Conservation (phyloP, 2,888 invertebrate genomes). For the Pterostichus madidus region DNA sequence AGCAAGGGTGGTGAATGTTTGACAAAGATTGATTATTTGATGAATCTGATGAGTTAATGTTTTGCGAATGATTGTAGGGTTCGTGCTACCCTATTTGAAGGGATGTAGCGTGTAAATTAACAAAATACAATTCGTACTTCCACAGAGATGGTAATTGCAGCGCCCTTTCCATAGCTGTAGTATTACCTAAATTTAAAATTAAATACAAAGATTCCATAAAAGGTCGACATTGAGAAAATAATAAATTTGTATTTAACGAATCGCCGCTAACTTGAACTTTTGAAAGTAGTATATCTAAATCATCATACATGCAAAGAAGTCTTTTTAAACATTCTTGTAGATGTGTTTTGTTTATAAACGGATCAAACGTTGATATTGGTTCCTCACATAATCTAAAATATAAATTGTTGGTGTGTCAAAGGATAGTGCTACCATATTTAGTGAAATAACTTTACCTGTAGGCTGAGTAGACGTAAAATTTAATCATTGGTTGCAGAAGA, state of each 20-base stretch:
- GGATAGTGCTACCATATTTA: too few relatives aligned
- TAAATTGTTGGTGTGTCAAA: constrained; percentile 63
- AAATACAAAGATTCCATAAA: constrained; percentile 85
- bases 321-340: constrained; percentile 86
- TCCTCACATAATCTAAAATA: constrained; percentile 81
- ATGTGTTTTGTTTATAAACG: constrained; percentile 85
- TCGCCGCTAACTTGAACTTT: constrained; percentile 42
- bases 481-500: constrained; percentile 86
- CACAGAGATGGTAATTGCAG: constrained; percentile 76
- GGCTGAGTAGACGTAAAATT: constrained; percentile 86
- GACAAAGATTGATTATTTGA: too few relatives aligned
- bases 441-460: constrained; percentile 81
- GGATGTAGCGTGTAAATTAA: too few relatives aligned
- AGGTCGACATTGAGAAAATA: constrained; percentile 75
- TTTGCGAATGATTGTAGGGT: too few relatives aligned
- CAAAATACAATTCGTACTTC: constrained; percentile 74
- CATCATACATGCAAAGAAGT: constrained; percentile 81
- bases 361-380: constrained; percentile 81
- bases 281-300: constrained; percentile 73
- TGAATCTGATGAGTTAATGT: too few relatives aligned
- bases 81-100: too few relatives aligned
- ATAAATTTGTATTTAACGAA: constrained; percentile 68
- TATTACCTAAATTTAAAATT: constrained; percentile 83
- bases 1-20: too few relatives aligned
- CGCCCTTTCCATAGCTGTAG: constrained; percentile 80